phyloP scores from a whole-genome alignment of 2,113 vertebrate genomes.

The Periophthalmodon schlosseri region DNA sequence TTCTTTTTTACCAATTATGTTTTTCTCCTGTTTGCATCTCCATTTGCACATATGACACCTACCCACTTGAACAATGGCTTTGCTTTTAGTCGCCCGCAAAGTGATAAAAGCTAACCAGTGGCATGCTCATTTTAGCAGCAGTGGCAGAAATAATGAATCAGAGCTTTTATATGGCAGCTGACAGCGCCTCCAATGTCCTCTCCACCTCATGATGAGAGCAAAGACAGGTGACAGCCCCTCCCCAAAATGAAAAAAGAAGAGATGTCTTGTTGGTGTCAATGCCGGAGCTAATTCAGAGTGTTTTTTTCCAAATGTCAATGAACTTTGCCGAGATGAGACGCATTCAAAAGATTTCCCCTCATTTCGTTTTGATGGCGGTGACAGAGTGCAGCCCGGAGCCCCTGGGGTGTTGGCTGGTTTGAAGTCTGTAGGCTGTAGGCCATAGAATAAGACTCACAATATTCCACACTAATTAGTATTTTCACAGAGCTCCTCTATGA shows the following conservation, averaged over 20 bases:
- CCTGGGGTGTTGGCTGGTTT: neutral
- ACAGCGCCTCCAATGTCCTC: constrained; percentile 2
- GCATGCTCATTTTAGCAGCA: neutral
- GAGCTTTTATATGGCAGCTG: neutral
- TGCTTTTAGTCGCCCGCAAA: constrained; percentile 21
- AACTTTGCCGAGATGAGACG: neutral
- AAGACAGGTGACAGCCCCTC: constrained; percentile 3
- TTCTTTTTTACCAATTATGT: neutral
- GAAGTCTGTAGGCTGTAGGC: constrained; percentile 8
- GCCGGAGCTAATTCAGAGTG: constrained; percentile 2
- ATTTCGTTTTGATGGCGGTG: constrained; percentile 8
- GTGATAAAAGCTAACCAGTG: constrained; percentile 17
- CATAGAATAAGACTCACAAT: constrained; percentile 2
- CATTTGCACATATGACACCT: neutral
- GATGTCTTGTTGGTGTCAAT: constrained; percentile 6
- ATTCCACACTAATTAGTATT: constrained; percentile 1
- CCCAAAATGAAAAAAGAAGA: neutral
- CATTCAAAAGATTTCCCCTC: constrained; percentile 9
- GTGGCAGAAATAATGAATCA: constrained; percentile 13
- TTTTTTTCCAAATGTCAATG: constrained; percentile 2
- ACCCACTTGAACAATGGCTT: constrained; percentile 15
- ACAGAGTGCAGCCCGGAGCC: constrained; percentile 4
- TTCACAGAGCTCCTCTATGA: constrained; percentile 1
- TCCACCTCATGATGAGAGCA: neutral
- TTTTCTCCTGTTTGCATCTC: constrained; percentile 1